Conservation (phyloP, 2,888 invertebrate genomes). For the Ectobius pallidus region DNA sequence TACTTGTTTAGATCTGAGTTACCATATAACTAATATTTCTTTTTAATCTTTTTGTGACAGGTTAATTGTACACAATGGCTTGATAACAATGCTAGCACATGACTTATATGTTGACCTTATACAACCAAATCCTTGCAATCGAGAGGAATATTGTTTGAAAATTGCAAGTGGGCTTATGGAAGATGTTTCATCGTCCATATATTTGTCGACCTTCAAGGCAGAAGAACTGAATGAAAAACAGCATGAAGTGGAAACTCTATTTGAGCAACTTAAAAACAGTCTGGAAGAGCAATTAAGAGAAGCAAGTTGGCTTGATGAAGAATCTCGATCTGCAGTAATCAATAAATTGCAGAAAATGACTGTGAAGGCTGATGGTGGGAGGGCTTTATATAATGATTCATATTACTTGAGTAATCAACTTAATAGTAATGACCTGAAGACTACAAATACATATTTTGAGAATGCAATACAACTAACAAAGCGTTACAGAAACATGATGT, state of each 20-base stretch:
- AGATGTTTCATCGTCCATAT: slow-evolving; percentile 43
- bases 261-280: neutral
- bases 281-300: slow-evolving; percentile 4
- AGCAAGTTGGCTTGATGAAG: slow-evolving; percentile 31
- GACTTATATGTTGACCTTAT: slow-evolving; percentile 48
- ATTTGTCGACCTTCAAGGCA: slow-evolving; percentile 40
- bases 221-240: slow-evolving; percentile 18
- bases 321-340: neutral
- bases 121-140: slow-evolving; percentile 23
- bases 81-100: slow-evolving; percentile 47
- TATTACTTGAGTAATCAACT: neutral
- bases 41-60: no score
- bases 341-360: slow-evolving; percentile 29
- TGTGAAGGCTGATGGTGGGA: slow-evolving; percentile 32
- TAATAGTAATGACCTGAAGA: neutral
- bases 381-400: neutral
- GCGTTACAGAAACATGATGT: slow-evolving; percentile 27
- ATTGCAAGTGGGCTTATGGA: slow-evolving; percentile 40
- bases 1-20: no score
- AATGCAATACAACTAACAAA: slow-evolving; percentile 14
- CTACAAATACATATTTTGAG: neutral
- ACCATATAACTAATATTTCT: no score
- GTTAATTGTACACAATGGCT: slow-evolving; percentile 45
- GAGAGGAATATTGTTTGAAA: slow-evolving; percentile 39
- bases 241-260: neutral